phyloP scores from a whole-genome alignment of 2,113 vertebrate genomes.

The Opisthocomus hoazin region DNA sequence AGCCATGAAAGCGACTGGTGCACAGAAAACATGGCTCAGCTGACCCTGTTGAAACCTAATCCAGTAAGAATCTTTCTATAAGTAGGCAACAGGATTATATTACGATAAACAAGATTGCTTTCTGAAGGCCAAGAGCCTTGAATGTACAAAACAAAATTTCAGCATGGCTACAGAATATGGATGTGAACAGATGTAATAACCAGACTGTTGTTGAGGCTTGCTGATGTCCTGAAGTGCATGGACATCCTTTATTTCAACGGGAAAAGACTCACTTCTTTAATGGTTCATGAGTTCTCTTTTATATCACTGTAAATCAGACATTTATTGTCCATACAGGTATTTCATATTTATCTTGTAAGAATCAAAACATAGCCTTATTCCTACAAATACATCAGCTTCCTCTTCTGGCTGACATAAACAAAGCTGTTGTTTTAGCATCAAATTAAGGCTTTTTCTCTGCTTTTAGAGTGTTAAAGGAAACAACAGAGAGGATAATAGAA shows the following conservation, averaged over 20 bases:
- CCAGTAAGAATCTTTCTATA: slow-evolving; percentile 6
- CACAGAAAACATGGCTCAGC: not conserved
- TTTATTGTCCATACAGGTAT: not conserved
- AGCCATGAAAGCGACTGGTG: not conserved
- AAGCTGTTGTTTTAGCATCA: not conserved
- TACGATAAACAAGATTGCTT: not conserved
- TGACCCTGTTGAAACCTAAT: not conserved
- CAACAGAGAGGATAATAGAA: not conserved
- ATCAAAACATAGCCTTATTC: not conserved
- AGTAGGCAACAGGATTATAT: not conserved
- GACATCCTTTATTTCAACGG: not conserved
- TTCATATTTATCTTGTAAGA: not conserved
- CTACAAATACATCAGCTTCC: not conserved
- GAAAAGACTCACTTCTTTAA: not conserved
- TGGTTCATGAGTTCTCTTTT: not conserved
- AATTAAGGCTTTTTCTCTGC: not conserved
- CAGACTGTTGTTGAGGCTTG: not conserved
- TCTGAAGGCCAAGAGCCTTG: not conserved
- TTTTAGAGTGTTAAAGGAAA: not conserved
- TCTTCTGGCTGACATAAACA: not conserved
- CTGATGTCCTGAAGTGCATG: not conserved
- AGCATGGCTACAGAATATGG: not conserved
- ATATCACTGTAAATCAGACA: not conserved
- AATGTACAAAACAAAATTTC: not conserved
- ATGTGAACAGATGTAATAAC: not conserved